Evolutionary conservation across 2,113 vertebrate species (phyloP).

Genomic region (Pituophis catenifer): DNA sequence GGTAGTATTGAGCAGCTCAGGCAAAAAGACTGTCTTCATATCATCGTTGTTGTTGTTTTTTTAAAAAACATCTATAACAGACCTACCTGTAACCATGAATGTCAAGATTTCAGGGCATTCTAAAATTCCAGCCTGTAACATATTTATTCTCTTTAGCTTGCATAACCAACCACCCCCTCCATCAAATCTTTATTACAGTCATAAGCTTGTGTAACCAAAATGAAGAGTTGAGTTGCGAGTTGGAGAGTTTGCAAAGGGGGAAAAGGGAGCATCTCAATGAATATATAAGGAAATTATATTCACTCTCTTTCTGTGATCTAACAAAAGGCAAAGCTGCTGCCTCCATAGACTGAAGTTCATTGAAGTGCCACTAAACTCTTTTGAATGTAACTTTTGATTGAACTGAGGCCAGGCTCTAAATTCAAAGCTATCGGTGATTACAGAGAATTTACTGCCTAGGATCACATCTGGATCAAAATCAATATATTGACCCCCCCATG

Average conservation of each 20-base stretch:
- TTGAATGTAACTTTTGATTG: background rate
- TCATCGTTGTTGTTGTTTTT: background rate
- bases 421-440: too few relatives aligned
- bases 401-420: background rate
- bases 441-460: background rate
- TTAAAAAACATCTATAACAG: background rate
- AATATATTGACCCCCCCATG: background rate
- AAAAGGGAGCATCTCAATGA: background rate
- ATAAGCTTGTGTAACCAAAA: background rate
- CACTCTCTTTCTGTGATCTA: background rate
- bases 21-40: background rate
- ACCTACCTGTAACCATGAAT: background rate
- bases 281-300: background rate
- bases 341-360: background rate
- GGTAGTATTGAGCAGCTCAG: background rate
- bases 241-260: background rate
- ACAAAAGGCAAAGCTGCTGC: background rate
- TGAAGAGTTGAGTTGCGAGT: background rate
- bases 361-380: background rate
- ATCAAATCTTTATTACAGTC: background rate
- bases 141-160: background rate
- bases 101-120: background rate
- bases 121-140: background rate
- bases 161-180: background rate
- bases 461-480: background rate